Evolutionary conservation across 2,888 invertebrate genomes (phyloP), one percentile per base, ranked within the genome.

Genomic region (Chironomus riparius): DNA sequence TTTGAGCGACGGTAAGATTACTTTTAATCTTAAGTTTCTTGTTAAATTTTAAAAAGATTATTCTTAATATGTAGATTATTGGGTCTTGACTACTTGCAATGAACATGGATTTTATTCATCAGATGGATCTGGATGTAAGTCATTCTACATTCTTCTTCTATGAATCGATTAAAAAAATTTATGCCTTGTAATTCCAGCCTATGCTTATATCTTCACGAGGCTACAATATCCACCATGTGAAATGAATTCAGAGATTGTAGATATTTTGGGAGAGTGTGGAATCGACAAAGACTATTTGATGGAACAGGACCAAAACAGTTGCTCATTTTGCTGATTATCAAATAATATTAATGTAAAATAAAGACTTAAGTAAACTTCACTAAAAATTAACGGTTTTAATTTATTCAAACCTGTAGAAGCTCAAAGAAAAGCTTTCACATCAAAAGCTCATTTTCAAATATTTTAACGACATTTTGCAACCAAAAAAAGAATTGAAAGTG

Each of bases 171-270:
- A 24, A 56, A 24, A 15, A 2, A 4, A 13, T 15, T 28, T n/a
- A 50, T 56, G 15, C 28, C 6, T 1, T 71, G n/a, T 56, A 10
- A n/a, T n/a, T n/a, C 12, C 28, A 71, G 71, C 5, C 2, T 50
- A 71, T 15, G 28, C 24, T 24, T 71, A 71, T 47, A 13, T 61
- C 15, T 71, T 71, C 15, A 71, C 71, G 15, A 71, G 71, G 61
- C 56, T 71, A 18, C 71, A 71, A 61, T 71, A 71, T 61, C 71
- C 71, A n/a, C 12, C 50, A 71, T 71, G 28, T 50, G 56, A 71
- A 6, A 2, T 61, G n/a, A 18, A 50, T n/a, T 13, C 6, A 71
- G 61, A 71, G n/a, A 21, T 47, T 4, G 50, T 28, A 12, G 50
- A 50, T 3, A 21, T 28, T 24, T 24, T 71, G 10, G 6, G n/a